phyloP scores from a whole-genome alignment of 1,140 invertebrate genomes.

The Drosophila persimilis region DNA sequence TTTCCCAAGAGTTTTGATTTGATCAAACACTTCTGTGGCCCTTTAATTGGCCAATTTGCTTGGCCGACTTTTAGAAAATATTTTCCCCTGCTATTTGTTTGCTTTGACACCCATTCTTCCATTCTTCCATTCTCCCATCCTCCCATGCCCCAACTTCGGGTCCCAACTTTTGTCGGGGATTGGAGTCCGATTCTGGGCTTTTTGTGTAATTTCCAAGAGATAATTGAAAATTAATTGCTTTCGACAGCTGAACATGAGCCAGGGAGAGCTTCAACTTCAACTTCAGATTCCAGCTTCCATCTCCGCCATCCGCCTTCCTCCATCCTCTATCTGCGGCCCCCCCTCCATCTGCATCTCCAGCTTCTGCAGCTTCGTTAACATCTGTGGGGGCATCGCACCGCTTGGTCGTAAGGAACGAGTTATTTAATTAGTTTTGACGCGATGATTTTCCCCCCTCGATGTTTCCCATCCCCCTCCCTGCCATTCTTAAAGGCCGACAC shows the following conservation, averaged over 20 bases:
- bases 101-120: constrained; percentile 44
- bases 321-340: not conserved
- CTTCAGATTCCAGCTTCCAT: not conserved
- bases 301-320: not conserved
- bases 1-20: constrained; percentile 25
- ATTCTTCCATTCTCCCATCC: not conserved
- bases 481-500: constrained; percentile 24
- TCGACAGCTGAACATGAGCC: constrained; percentile 69
- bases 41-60: constrained; percentile 76
- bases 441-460: constrained; percentile 25
- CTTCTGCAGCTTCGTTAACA: too few relatives aligned
- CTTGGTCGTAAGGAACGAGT: constrained; percentile 48
- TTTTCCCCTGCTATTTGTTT: constrained; percentile 50
- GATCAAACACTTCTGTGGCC: constrained; percentile 49
- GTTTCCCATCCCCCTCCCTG: too few relatives aligned
- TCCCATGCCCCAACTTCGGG: constrained; percentile 23
- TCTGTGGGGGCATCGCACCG: too few relatives aligned
- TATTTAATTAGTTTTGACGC: constrained; percentile 80
- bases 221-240: constrained; percentile 81
- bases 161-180: constrained; percentile 23
- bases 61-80: constrained; percentile 35
- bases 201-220: constrained; percentile 67
- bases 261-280: constrained; percentile 14
- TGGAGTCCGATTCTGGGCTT: constrained; percentile 26
- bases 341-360: not conserved